Evolutionary conservation across 2,797 vertebrate species (phyloP).

Genomic region (Hirundo rustica): DNA sequence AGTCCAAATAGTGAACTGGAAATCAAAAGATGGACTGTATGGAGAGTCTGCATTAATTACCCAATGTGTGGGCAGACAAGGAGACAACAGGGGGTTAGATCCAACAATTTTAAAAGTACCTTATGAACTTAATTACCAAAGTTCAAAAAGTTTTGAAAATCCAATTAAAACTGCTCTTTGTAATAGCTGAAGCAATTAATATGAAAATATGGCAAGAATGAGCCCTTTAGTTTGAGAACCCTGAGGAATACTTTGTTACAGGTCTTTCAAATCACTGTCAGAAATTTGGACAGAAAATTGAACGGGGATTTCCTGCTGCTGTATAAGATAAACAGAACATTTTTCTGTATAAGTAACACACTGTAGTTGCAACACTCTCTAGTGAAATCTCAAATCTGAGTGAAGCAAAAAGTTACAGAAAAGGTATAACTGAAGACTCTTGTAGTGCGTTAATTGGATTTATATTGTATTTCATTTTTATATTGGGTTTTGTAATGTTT

Average conservation of each 20-base stretch:
- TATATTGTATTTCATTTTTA: too few relatives aligned
- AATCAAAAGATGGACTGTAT: background rate
- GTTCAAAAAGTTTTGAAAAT: slow-evolving; percentile 71
- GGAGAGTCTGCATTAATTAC: slow-evolving; percentile 49
- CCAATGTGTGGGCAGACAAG: slow-evolving; percentile 49
- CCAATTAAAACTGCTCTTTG: slow-evolving; percentile 65
- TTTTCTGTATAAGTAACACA: slow-evolving; percentile 31
- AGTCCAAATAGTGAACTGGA: background rate
- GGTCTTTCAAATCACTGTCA: slow-evolving; percentile 68
- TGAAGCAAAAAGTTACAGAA: slow-evolving; percentile 1
- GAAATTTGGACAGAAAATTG: slow-evolving; percentile 63
- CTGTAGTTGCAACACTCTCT: background rate
- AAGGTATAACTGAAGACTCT: background rate
- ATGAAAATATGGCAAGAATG: slow-evolving; percentile 64
- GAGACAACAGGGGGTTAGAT: slow-evolving; percentile 37
- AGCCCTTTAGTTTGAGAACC: slow-evolving; percentile 43
- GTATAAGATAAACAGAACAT: slow-evolving; percentile 53
- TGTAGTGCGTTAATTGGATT: too few relatives aligned
- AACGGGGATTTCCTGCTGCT: slow-evolving; percentile 69
- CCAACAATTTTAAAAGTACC: slow-evolving; percentile 56
- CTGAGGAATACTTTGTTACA: slow-evolving; percentile 68
- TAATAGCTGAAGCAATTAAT: slow-evolving; percentile 70
- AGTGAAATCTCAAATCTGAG: background rate
- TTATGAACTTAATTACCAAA: slow-evolving; percentile 67
- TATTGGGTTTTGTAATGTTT: too few relatives aligned